Evolutionary conservation across 2,888 invertebrate species (phyloP).

Genomic region (Minunthozetes semirufus): DNA sequence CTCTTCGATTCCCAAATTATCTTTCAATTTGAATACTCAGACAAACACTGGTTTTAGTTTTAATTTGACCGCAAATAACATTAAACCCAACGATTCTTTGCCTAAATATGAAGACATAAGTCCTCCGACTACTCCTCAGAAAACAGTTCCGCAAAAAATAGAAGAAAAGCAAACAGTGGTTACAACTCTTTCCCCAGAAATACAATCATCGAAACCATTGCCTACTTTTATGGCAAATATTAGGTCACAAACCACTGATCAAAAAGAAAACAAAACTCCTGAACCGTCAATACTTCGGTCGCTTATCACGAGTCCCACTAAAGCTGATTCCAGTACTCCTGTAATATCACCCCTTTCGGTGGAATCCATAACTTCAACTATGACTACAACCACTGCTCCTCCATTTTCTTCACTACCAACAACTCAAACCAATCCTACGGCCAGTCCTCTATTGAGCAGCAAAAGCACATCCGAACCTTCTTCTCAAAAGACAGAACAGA

Average conservation of each 20-base stretch:
- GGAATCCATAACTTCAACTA: no score
- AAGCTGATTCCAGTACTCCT: no score
- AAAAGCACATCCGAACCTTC: no score
- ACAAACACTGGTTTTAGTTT: not conserved
- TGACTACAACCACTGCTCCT: no score
- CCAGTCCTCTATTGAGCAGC: no score
- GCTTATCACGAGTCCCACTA: no score
- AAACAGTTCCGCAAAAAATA: not conserved
- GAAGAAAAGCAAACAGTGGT: not conserved
- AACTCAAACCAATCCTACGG: no score
- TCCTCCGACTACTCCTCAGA: not conserved
- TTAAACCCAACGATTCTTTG: not conserved
- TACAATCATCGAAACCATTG: no score
- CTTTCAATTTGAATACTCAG: not conserved
- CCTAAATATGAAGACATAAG: conserved; percentile 4
- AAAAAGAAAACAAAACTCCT: not conserved
- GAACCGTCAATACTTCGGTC: no score
- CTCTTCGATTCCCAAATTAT: not conserved
- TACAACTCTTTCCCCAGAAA: not conserved
- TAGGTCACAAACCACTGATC: not conserved
- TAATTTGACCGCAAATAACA: not conserved
- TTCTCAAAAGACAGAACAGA: not conserved
- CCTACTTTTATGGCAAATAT: no score
- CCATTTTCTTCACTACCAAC: no score
- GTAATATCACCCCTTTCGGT: no score